A percentile compares a stretch with the other conserved stretches of the same genome.
These are phyloP conservation scores for Laupala kohalensis DNA, from an alignment of 1,140 invertebrate genomes.

Conservation along the genomic window DNA sequence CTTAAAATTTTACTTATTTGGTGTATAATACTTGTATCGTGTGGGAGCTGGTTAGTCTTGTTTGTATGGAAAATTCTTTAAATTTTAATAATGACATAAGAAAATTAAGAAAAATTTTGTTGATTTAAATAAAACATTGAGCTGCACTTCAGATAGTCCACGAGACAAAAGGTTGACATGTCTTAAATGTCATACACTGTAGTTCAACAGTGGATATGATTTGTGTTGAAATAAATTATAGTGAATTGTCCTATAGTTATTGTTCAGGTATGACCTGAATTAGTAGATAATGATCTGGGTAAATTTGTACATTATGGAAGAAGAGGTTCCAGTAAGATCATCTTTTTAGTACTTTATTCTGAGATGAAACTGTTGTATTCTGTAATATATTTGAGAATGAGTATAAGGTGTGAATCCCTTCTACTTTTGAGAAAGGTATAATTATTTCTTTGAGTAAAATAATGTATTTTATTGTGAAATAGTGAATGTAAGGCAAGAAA, in stretches of 20 bases:
- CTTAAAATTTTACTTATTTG: too few relatives aligned
- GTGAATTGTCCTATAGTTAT: background rate
- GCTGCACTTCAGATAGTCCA: too few relatives aligned
- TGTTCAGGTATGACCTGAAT: background rate
- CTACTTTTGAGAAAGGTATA: background rate
- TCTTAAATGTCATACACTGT: too few relatives aligned
- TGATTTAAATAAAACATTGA: too few relatives aligned
- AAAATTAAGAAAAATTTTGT: too few relatives aligned
- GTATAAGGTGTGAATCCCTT: background rate
- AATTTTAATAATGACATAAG: too few relatives aligned
- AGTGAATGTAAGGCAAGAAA: background rate
- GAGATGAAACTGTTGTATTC: background rate
- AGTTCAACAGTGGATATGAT: too few relatives aligned
- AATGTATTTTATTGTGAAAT: background rate
- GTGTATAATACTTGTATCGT: too few relatives aligned
- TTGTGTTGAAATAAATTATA: too few relatives aligned
- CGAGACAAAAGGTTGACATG: too few relatives aligned
- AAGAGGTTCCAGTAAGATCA: background rate
- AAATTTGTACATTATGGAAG: background rate
- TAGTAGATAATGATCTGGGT: background rate
- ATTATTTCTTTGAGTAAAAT: background rate
- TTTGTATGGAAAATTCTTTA: too few relatives aligned
- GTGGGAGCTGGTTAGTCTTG: too few relatives aligned
- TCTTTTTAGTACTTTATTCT: background rate
- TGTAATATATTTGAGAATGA: background rate